Evolutionary conservation across 1,140 invertebrate species (phyloP), one percentile per base, ranked within the genome.

Genomic region (Bombyx mori): DNA sequence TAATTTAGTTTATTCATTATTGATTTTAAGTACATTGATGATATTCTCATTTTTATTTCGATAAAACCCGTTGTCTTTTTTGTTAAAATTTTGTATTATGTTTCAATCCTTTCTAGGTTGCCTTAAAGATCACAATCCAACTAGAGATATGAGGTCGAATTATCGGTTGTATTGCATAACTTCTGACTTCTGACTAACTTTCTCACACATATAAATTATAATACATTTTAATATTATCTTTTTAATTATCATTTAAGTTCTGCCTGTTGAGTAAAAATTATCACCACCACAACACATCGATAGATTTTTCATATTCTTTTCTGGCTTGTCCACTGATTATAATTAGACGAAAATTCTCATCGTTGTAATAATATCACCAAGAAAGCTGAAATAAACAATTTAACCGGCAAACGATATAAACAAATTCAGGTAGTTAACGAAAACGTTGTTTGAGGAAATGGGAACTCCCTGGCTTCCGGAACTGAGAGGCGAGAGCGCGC

Each of bases 391-490:
- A 35, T 45, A 35, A 54, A 54, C 42, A 18, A 56, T 56, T 56
- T 48, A 7, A 48, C 54, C 10, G 3, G 22, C 42, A 8, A 56
- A 47, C n/a, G 35, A 50, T 10, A 18, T 44, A 46, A 42, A 26
- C 57, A 57, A 63, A 63, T 60, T 10, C 49, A 46, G 43, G 51
- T 57, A 55, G 58, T 60, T 60, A 60, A 51, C 57, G 51, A 56
- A 61, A 61, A 61, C 56, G 56, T 49, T 54, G 52, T 42, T 43
- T 42, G 42, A 49, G 60, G 60, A 61, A 57, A 57, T 61, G 52
- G 55, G 46, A 59, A 50, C n/a, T 53, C 58, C 47, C 46, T 44
- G 42, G 52, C 12, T 22, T 12, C 6, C 58, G 58, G 52, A 54
- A 50, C 45, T 59, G 52, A 54, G 42, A 9, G 46, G 58, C 51